These are phyloP conservation scores for Bicyclus anynana DNA, from an alignment of 1,140 invertebrate genomes.

Conservation along the genomic window DNA sequence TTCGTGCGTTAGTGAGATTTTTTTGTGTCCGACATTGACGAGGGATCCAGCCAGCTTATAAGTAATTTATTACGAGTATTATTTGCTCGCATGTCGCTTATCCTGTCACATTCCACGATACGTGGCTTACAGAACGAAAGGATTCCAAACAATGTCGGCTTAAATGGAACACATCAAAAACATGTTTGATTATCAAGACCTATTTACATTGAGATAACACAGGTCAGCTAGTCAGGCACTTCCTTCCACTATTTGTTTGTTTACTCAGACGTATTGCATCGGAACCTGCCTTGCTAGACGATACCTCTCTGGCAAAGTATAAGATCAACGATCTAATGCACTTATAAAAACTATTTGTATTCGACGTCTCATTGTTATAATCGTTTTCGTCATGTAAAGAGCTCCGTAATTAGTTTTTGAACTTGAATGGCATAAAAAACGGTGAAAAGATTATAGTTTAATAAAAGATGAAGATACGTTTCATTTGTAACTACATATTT, in stretches of 20 bases:
- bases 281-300: too few species aligned
- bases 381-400: too few species aligned
- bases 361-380: too few species aligned
- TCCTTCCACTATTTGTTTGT: slow-evolving; percentile 32
- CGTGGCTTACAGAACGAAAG: slow-evolving; percentile 8
- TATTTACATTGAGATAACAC: slow-evolving; percentile 34
- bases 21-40: slow-evolving; percentile 35
- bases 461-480: too few species aligned
- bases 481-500: too few species aligned
- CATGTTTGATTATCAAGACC: slow-evolving; percentile 12
- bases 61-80: slow-evolving; percentile 33
- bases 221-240: slow-evolving; percentile 15
- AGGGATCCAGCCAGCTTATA: slow-evolving; percentile 28
- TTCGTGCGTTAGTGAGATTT: not conserved
- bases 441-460: too few species aligned
- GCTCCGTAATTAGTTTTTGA: too few species aligned
- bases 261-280: too few species aligned
- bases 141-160: slow-evolving; percentile 3
- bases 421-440: too few species aligned
- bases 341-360: too few species aligned
- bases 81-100: slow-evolving; percentile 34
- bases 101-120: slow-evolving; percentile 24
- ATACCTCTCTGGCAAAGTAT: too few species aligned
- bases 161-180: slow-evolving; percentile 10
- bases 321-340: too few species aligned